Base-by-base conservation (phyloP, 2,888 invertebrate species). In the Myopa tessellatipennis region DNA sequence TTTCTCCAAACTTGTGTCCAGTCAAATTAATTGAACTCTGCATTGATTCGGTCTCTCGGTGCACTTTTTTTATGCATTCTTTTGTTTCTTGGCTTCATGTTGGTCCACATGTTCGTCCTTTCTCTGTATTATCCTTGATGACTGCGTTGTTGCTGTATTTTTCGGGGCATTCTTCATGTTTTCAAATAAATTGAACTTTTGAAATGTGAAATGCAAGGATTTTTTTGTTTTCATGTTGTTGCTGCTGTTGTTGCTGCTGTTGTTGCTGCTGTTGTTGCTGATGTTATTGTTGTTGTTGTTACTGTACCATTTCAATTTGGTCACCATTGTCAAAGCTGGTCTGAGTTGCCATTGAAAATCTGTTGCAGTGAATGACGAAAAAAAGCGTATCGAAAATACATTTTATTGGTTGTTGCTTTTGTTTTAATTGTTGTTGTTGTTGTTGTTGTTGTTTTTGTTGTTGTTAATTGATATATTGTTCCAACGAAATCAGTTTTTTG, bases 21-120 rank as follows among this genome's bases (percentile, higher is more conserved):
- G 63, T 63, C 61, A 74, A 74, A 74, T 74, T 74, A 74, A 74
- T 74, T 74, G 74, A 63, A 74, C 74, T 45, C 7, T 50, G 63
- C 63, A 74, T 65, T 74, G 74, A 63, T 45, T 36, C 45, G 73
- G 63, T 70, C 58, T 60, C 60, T 38, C 14, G 60, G 71, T 40
- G 38, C 40, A 10, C 16, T 55, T 70, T 55, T 52, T 71, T 58
- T 55, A 16, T 71, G 34, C 10, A 3, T 40, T 36, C 14, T 63
- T 63, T 40, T 12, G 4, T 55, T 55, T 55, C 1, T 4, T 55
- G 55, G 55, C 45, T 45, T 45, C 26, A 4, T 60, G 60, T 18
- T 26, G 18, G 26, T 60, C 14, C 26, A 63, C 63, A 34, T 63
- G 63, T 18, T 26, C 26, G 63, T 63, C 63, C 34, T 18, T 63